These are phyloP conservation scores for Atta colombica DNA, from an alignment of 1,140 invertebrate genomes.

Conservation along the genomic window DNA sequence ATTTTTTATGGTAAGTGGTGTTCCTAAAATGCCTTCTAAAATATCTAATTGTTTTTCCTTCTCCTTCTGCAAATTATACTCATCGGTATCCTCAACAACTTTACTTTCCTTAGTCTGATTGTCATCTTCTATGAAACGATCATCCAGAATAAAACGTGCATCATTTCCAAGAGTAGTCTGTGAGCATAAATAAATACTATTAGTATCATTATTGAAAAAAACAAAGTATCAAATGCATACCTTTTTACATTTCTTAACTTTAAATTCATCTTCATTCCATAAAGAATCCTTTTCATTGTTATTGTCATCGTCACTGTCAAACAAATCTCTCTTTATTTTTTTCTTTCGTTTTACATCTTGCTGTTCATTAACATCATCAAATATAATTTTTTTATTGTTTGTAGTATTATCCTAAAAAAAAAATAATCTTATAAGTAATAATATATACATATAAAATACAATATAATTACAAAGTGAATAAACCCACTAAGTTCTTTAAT, in stretches of 20 bases:
- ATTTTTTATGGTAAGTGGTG: conserved; percentile 74
- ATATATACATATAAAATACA: neutral
- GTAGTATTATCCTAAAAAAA: conserved; percentile 85
- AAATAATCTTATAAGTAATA: neutral
- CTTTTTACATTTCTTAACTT: conserved; percentile 64
- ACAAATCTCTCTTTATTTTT: conserved; percentile 79
- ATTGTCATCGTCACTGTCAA: conserved; percentile 84
- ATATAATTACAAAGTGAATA: neutral
- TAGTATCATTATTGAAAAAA: neutral
- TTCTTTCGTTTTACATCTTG: conserved; percentile 71
- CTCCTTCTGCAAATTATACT: conserved; percentile 85
- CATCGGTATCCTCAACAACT: conserved; percentile 70
- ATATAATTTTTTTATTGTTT: conserved; percentile 88
- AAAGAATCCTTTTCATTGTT: conserved; percentile 86
- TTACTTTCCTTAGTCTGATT: conserved; percentile 72
- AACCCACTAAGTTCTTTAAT: conserved; percentile 86
- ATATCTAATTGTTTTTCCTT: conserved; percentile 88
- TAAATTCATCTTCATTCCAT: conserved; percentile 82
- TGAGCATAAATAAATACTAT: conserved; percentile 51
- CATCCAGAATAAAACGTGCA: conserved; percentile 88
- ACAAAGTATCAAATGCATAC: conserved; percentile 16
- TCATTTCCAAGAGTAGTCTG: conserved; percentile 85
- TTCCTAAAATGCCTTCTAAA: conserved; percentile 87
- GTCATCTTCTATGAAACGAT: conserved; percentile 87
- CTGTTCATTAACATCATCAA: conserved; percentile 84